A percentile compares a stretch with the other conserved stretches of the same genome.
Evolutionary conservation across 1,140 invertebrate species (phyloP).

Genomic region (Gonatopus flavifemur): DNA sequence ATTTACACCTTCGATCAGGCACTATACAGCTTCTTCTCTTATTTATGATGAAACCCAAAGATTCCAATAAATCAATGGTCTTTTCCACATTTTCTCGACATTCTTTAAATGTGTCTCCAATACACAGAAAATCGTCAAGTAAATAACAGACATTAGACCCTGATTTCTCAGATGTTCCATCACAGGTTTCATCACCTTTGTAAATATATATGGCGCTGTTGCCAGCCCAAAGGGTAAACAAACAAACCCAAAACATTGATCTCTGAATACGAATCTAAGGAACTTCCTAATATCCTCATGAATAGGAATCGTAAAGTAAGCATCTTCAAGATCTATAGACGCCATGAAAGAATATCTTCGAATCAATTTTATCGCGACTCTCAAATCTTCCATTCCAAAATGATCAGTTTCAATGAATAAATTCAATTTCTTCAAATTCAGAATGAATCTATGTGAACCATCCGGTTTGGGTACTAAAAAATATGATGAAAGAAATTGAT

Average conservation of each 20-base stretch:
- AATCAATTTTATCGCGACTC: slow-evolving; percentile 11
- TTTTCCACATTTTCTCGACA: neutral
- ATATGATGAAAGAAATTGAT: slow-evolving; percentile 9
- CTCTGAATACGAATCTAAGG: slow-evolving; percentile 21
- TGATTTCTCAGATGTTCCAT: neutral
- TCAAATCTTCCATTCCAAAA: slow-evolving; percentile 33
- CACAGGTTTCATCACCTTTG: slow-evolving; percentile 30
- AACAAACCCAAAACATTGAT: slow-evolving; percentile 23
- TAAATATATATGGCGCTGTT: slow-evolving; percentile 23
- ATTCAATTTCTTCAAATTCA: slow-evolving; percentile 32
- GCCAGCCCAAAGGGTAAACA: slow-evolving; percentile 26
- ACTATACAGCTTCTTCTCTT: neutral
- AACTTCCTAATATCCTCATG: slow-evolving; percentile 15
- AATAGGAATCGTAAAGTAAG: slow-evolving; percentile 8
- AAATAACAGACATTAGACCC: neutral
- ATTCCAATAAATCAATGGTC: neutral
- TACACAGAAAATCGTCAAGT: slow-evolving; percentile 2
- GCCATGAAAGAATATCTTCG: slow-evolving; percentile 17
- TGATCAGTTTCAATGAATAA: slow-evolving; percentile 25
- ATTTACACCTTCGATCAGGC: neutral
- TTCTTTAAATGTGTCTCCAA: neutral
- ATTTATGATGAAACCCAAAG: neutral
- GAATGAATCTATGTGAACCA: slow-evolving; percentile 22
- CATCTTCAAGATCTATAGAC: slow-evolving; percentile 3
- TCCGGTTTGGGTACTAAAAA: slow-evolving; percentile 25